Percentiles rank a stretch among this genome's conserved stretches.
phyloP scores from a whole-genome alignment of 2,113 vertebrate species.

The Engystomops pustulosus region DNA sequence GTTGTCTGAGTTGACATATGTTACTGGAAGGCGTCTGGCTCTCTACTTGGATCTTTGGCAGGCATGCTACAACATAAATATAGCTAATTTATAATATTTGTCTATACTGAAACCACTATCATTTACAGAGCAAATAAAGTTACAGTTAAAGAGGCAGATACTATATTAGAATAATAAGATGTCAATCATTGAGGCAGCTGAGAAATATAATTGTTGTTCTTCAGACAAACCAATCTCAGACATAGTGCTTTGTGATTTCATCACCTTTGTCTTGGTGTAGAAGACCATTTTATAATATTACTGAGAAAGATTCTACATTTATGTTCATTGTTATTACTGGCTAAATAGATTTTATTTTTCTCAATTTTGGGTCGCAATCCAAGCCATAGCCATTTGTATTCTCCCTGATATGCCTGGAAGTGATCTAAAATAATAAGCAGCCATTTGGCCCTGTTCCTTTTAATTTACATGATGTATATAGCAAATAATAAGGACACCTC shows the following conservation, averaged over 20 bases:
- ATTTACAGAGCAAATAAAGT: slow-evolving; percentile 45
- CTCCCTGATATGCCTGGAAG: neutral
- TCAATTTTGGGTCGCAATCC: neutral
- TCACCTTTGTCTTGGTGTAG: neutral
- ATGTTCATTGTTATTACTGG: slow-evolving; percentile 6
- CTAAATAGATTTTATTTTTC: neutral
- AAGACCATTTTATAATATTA: neutral
- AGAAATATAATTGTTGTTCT: neutral
- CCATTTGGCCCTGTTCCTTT: neutral
- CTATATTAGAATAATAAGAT: slow-evolving; percentile 27
- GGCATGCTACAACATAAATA: slow-evolving; percentile 48
- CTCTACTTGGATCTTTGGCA: slow-evolving; percentile 36
- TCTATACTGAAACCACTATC: slow-evolving; percentile 39
- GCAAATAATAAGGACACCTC: neutral
- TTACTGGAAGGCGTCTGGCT: slow-evolving; percentile 48
- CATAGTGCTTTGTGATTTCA: neutral
- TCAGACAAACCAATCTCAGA: neutral
- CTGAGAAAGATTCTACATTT: neutral
- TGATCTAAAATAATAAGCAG: neutral
- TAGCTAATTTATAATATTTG: slow-evolving; percentile 56
- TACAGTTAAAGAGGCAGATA: slow-evolving; percentile 27
- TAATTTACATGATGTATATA: neutral
- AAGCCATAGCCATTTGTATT: neutral
- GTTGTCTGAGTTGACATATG: slow-evolving; percentile 54
- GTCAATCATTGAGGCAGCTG: slow-evolving; percentile 35